Base-by-base conservation (phyloP, 2,113 vertebrate genomes). In the Gopherus flavomarginatus region DNA sequence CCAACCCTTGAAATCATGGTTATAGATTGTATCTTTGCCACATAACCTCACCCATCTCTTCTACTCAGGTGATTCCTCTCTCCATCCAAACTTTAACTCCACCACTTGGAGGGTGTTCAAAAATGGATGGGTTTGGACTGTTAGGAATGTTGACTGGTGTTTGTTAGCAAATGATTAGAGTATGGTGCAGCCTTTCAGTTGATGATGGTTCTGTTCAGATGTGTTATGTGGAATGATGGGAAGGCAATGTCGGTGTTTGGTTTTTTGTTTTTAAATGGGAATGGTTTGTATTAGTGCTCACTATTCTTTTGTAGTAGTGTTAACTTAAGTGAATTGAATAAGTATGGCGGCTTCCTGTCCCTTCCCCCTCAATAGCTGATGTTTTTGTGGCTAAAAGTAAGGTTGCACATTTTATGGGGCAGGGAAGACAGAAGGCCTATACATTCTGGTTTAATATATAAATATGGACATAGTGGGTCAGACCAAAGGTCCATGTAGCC, bases 1-100 rank as follows among this genome's bases (percentile, higher is more conserved):
- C 92, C 94, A 95, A 47, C 91, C 86, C 95, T 96, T 96, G 96
- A 96, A 96, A 93, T 93, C 92, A 77, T 80, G 86, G 86, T 94
- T 97, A 91, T 77, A 91, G 91, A 84, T 82, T 81, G 78, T 94
- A 90, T 92, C 92, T 96, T 90, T 59, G 87, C 87, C 86, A 95
- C 96, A 93, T 94, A 95, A 85, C 47, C 86, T 96, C 91, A 59
- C 52, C 57, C 84, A 5, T 54, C 93, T 95, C 87, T 87, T 26
- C 91, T 92, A 93, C 80, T 79, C 86, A 69, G 53, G 21, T 59
- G 11, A 87, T 89, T 94, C 57, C 86, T 94, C 31, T 65, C 44
- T 95, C 86, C 57, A 59, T 53, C 59, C 84, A 87, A 96, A 81
- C 86, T 80, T 81, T 90, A 52, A 93, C 88, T 96, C 90, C 87